A percentile compares a stretch with the other conserved stretches of the same genome.
These are phyloP conservation scores for Mustela lutreola DNA, from an alignment of 2,113 vertebrate genomes.

Conservation along the genomic window DNA sequence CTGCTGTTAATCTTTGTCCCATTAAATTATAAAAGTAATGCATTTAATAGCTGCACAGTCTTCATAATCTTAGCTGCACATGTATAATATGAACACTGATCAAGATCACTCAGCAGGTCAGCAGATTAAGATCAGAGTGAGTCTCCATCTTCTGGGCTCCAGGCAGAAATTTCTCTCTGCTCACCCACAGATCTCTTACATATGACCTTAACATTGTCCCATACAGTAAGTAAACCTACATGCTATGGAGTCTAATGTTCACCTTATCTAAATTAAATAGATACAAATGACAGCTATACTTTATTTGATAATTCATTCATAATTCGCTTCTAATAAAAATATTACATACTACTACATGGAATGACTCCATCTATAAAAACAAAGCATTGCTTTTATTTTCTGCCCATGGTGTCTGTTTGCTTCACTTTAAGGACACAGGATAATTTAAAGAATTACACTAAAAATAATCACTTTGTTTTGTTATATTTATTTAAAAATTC, in stretches of 20 bases:
- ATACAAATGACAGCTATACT: background rate
- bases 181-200: constrained; percentile 2
- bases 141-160: constrained; percentile 32
- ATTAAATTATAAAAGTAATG: constrained; percentile 78
- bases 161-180: constrained; percentile 42
- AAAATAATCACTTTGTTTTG: constrained; percentile 31
- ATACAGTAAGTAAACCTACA: background rate
- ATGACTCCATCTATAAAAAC: constrained; percentile 28
- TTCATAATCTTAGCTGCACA: constrained; percentile 70
- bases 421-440: constrained; percentile 42
- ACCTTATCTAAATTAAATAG: constrained; percentile 37
- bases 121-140: constrained; percentile 78
- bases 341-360: constrained; percentile 24
- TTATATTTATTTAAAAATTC: background rate
- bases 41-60: constrained; percentile 61
- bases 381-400: constrained; percentile 41
- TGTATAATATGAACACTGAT: constrained; percentile 76
- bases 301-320: constrained; percentile 5
- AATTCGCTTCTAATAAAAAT: constrained; percentile 63
- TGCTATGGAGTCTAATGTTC: background rate
- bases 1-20: constrained; percentile 79
- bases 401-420: background rate
- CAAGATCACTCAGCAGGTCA: constrained; percentile 81
- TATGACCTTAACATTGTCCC: background rate
- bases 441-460: background rate